phyloP scores from a whole-genome alignment of 1,140 invertebrate species.

The Zelostemma sp. region DNA sequence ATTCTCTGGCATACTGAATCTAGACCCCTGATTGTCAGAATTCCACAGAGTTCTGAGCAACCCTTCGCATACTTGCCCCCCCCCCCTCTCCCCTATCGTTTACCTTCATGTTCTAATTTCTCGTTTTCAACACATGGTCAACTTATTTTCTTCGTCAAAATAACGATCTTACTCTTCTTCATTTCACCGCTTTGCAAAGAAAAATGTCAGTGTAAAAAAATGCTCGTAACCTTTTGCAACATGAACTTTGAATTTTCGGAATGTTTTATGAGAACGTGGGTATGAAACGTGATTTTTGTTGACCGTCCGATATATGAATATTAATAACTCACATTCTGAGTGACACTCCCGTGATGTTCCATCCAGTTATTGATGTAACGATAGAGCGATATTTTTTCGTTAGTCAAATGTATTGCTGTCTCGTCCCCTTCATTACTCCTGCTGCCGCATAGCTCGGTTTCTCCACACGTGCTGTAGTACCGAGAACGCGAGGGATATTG shows the following conservation, averaged over 20 bases:
- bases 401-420: constrained; percentile 15
- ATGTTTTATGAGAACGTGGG: too few relatives aligned
- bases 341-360: constrained; percentile 10
- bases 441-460: constrained; percentile 17
- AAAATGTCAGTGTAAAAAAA: too few relatives aligned
- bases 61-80: constrained; percentile 38
- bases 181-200: too few relatives aligned
- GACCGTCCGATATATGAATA: constrained; percentile 18
- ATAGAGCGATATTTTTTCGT: constrained; percentile 31
- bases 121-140: constrained; percentile 27
- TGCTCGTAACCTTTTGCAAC: too few relatives aligned
- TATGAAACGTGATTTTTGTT: constrained; percentile 12
- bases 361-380: constrained; percentile 26
- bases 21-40: constrained; percentile 38
- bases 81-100: constrained; percentile 13
- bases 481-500: constrained; percentile 18
- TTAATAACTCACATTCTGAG: constrained; percentile 31
- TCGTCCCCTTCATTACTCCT: constrained; percentile 23
- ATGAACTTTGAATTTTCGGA: too few relatives aligned
- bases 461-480: constrained; percentile 23
- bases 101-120: constrained; percentile 9
- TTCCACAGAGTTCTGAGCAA: constrained; percentile 28
- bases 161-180: constrained; percentile 40
- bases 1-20: constrained; percentile 20
- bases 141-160: constrained; percentile 44